These are phyloP conservation scores for Omphaloscelis lunosa DNA, from an alignment of 2,888 invertebrate species.

Conservation along the genomic window DNA sequence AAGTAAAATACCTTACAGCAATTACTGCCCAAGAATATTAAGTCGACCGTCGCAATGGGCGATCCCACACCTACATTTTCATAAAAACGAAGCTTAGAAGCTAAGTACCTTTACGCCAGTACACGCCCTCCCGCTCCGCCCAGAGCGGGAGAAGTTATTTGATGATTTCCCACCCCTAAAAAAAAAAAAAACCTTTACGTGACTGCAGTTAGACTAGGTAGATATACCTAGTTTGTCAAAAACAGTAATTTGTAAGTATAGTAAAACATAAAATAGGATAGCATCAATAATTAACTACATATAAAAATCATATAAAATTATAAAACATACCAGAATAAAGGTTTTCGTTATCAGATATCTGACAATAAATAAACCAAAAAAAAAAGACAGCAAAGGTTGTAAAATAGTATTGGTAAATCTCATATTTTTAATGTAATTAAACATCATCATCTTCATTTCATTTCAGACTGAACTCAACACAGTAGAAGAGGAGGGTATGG, in stretches of 20 bases:
- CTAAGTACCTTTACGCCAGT: too few species aligned
- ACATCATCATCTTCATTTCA: constrained; percentile 32
- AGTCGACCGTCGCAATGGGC: too few species aligned
- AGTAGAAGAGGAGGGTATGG: constrained; percentile 84
- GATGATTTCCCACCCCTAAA: too few species aligned
- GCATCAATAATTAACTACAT: neutral
- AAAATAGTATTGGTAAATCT: neutral
- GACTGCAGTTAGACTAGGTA: neutral
- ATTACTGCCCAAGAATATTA: too few species aligned
- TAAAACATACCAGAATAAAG: neutral
- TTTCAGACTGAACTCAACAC: constrained; percentile 85
- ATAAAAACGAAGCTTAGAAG: too few species aligned
- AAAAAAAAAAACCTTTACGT: too few species aligned
- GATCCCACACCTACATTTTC: too few species aligned
- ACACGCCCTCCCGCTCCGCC: too few species aligned
- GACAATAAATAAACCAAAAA: neutral
- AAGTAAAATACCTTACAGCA: constrained; percentile 47
- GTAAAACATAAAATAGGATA: neutral
- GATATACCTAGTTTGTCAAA: neutral
- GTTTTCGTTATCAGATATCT: neutral
- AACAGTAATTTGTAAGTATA: too few species aligned
- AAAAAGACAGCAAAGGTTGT: too few species aligned
- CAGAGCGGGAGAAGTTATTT: too few species aligned
- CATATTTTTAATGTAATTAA: neutral
- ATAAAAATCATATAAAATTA: neutral